Percentiles rank a stretch among this genome's conserved stretches.
Conservation (phyloP, 2,113 vertebrate genomes). For the Glareola pratincola region DNA sequence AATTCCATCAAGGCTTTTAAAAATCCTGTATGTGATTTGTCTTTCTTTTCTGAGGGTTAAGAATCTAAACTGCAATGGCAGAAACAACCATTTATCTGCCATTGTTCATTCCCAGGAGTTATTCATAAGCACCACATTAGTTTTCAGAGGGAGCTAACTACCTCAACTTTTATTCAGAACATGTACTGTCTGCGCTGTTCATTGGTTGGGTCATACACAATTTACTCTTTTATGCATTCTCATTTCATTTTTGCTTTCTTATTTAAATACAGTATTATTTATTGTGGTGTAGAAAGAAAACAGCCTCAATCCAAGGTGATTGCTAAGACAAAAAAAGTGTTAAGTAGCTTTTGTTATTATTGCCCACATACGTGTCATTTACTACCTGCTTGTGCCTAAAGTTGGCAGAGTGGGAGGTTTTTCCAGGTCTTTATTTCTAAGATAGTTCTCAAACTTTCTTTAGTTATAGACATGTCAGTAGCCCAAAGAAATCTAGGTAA, state of each 20-base stretch:
- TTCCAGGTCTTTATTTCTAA: neutral
- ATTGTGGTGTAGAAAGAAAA: conserved; percentile 5
- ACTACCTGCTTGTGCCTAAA: neutral
- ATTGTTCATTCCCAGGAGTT: conserved; percentile 13
- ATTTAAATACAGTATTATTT: conserved; percentile 45
- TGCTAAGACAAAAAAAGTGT: neutral
- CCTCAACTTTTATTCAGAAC: neutral
- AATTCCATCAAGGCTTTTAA: conserved; percentile 47
- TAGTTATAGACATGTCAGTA: neutral
- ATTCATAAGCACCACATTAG: neutral
- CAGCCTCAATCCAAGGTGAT: conserved; percentile 19
- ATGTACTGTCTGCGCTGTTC: neutral
- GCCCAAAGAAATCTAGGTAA: neutral
- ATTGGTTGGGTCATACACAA: neutral
- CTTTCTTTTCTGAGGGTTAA: conserved; percentile 17
- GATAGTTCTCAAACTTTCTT: neutral
- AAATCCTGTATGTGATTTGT: conserved; percentile 2
- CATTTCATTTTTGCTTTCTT: conserved; percentile 39
- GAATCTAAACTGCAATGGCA: neutral
- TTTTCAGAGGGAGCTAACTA: neutral
- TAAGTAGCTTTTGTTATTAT: neutral
- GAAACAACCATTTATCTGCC: neutral
- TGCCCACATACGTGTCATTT: neutral
- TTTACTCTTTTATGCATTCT: conserved; percentile 28
- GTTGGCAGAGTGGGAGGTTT: neutral